These are phyloP conservation scores for Dermolepida albohirtum DNA, from an alignment of 2,888 invertebrate genomes.

Conservation along the genomic window DNA sequence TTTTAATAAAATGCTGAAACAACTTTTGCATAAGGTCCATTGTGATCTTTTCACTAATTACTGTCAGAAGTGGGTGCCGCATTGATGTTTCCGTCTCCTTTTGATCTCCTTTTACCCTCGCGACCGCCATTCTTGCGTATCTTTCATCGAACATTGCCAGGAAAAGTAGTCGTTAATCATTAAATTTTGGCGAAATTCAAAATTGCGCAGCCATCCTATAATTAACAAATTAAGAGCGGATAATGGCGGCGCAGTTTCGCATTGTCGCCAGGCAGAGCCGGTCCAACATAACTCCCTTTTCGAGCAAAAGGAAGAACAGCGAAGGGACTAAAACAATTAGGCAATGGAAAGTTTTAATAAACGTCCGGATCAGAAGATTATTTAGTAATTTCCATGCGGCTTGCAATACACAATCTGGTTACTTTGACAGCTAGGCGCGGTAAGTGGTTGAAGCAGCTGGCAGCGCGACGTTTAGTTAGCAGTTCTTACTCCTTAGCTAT, in stretches of 20 bases:
- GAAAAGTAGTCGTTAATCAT: slow-evolving; percentile 40
- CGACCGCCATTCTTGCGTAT: slow-evolving; percentile 5
- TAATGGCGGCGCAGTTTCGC: slow-evolving; percentile 25
- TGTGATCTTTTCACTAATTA: slow-evolving; percentile 31
- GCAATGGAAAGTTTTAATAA: slow-evolving; percentile 38
- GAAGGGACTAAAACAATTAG: slow-evolving; percentile 31
- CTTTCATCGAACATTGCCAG: slow-evolving; percentile 18
- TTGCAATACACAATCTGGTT: not conserved
- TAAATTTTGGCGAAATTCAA: slow-evolving; percentile 36
- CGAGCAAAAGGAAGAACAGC: not conserved
- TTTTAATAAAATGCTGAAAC: slow-evolving; percentile 31
- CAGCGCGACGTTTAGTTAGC: too few relatives aligned
- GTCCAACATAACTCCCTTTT: slow-evolving; percentile 6
- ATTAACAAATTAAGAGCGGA: slow-evolving; percentile 40
- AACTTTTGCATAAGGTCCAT: slow-evolving; percentile 32
- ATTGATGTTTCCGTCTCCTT: slow-evolving; percentile 23
- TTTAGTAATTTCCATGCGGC: slow-evolving; percentile 5
- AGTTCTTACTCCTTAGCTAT: too few relatives aligned
- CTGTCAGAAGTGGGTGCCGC: slow-evolving; percentile 32
- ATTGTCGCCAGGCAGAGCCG: slow-evolving; percentile 17
- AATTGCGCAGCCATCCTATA: slow-evolving; percentile 31
- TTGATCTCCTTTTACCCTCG: slow-evolving; percentile 17
- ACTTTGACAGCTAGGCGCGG: not conserved
- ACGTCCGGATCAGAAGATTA: slow-evolving; percentile 15
- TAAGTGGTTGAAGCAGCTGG: too few relatives aligned